Evolutionary conservation across 2,888 invertebrate species (phyloP).

Genomic region (Scrobipalpa costella): DNA sequence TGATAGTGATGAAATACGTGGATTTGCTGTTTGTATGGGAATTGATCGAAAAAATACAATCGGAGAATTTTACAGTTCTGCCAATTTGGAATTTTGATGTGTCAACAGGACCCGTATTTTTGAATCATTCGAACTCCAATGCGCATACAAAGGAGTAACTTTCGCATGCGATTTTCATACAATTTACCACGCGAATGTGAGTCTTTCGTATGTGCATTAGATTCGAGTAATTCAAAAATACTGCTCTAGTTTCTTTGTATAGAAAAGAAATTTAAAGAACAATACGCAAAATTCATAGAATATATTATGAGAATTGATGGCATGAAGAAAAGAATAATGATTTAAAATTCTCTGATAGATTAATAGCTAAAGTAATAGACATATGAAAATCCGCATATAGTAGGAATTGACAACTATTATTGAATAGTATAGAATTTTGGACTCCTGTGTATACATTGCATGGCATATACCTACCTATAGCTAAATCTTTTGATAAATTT

Average conservation of each 20-base stretch:
- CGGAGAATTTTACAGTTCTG: not conserved
- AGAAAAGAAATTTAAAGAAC: too few species aligned
- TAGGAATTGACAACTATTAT: constrained; percentile 54
- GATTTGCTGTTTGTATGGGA: not conserved
- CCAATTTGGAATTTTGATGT: not conserved
- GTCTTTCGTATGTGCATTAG: too few species aligned
- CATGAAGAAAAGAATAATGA: too few species aligned
- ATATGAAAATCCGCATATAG: constrained; percentile 36
- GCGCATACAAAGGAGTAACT: too few species aligned
- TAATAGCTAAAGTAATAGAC: too few species aligned
- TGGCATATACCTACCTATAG: constrained; percentile 32
- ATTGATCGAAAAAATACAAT: not conserved
- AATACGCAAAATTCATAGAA: not conserved
- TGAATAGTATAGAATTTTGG: constrained; percentile 34
- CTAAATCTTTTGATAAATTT: constrained; percentile 65
- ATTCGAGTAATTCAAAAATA: too few species aligned
- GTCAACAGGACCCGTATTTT: too few species aligned
- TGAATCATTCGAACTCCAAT: too few species aligned
- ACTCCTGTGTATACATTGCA: constrained; percentile 32
- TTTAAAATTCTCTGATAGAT: too few species aligned
- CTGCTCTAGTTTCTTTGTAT: too few species aligned
- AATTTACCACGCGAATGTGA: too few species aligned
- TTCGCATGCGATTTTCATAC: too few species aligned
- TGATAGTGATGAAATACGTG: not conserved
- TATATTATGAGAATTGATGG: not conserved